Evolutionary conservation across 2,113 vertebrate species (phyloP), one percentile per base, ranked within the genome.

Genomic region (Neoarius graeffei): DNA sequence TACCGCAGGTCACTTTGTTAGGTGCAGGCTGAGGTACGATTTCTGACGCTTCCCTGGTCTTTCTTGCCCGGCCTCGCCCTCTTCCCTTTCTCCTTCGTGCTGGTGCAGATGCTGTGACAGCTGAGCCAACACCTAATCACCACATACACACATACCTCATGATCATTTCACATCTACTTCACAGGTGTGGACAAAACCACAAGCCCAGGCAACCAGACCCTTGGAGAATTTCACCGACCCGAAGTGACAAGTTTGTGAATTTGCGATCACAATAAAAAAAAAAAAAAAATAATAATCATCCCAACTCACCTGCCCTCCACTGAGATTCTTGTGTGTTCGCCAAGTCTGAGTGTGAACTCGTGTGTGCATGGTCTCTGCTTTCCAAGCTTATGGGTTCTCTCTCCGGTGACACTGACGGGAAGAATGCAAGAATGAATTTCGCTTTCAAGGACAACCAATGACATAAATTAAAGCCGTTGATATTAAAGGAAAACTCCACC

Each of bases 1-100:
- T 96, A 98, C 97, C 96, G 85, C 97, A 98, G 25, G 96, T 97
- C 83, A 96, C 95, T 95, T 96, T 97, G 8, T 91, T 92, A 67
- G 93, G 91, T 35, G 62, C 64, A 19, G 87, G 90, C 7, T 84
- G 91, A 84, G 91, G 90, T 11, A 73, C 71, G 64, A 88, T 86
- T 89, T 84, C 88, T 35, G 89, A 8, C 25, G 67, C 50, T n/a
- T 27, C 67, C 80, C 91, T 95, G 86, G 93, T 85, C 71, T 88
- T 92, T 42, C 87, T 91, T 42, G 91, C 93, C 93, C 94, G 93
- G 57, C 93, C 93, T 56, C 93, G 83, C 42, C 94, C 94, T 66
- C 93, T 95, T 88, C 94, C 94, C 79, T 93, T 93, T 88, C 93
- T 94, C 81, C 92, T 93, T 74, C 84, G 91, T 27, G 91, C 92